Base-by-base conservation (phyloP, 1,140 invertebrate species). In the Lepidurus apus region DNA sequence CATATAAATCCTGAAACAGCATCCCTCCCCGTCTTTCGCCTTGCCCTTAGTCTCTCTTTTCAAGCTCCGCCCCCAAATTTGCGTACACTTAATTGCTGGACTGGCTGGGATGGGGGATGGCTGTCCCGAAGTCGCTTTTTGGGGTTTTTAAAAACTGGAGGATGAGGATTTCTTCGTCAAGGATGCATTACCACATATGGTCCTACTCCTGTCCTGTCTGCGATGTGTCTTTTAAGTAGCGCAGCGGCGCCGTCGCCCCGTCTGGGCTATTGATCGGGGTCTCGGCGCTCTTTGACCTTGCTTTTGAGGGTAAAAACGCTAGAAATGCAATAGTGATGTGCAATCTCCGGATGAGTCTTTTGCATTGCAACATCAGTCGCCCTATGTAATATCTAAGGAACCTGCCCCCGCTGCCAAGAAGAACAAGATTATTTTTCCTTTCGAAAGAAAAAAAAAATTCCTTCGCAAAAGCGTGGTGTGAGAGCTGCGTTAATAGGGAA, bases 211-310 rank as follows among this genome's bases (percentile, higher is more conserved):
- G 17, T 47, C 45, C 45, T 47, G 10, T 65, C 21, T 65, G 17
- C 17, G 17, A 65, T 65, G 53, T 65, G 53, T 65, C 45, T 65
- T 65, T 65, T 65, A 65, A 65, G 53, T 65, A 13, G 53, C 53
- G 21, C 17, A 65, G 53, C 53, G 53, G 53, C 53, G 53, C 53
- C 53, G 53, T 65, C 53, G 53, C 53, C 21, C 53, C 21, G 17
- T 65, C 53, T 65, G 53, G 53, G 53, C 53, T 65, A 65, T 65
- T 65, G 53, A 65, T 65, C 53, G 53, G 53, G 53, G 53, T 13
- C 53, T 21, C 45, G 17, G 17, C 45, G 21, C 8, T 13, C 53
- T 65, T 65, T 65, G 53, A 65, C 53, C 53, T 65, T 65, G 53
- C 53, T 65, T 65, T 65, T 65, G 53, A 17, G 45, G 45, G 53